Evolutionary conservation across 2,888 invertebrate species (phyloP).

Genomic region (Dichetophora obliterata): DNA sequence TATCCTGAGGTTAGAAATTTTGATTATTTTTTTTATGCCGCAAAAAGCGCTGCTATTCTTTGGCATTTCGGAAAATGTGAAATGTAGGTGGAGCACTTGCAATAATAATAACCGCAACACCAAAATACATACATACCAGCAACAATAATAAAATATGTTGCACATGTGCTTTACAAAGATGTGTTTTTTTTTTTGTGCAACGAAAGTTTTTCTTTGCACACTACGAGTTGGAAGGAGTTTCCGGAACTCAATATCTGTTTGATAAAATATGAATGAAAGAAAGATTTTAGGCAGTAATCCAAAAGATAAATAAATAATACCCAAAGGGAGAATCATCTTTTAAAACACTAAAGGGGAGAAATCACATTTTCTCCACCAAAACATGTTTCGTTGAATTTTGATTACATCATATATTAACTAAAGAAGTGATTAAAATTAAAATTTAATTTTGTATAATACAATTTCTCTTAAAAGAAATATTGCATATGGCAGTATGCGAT

Average conservation of each 20-base stretch:
- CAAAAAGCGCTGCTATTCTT: neutral
- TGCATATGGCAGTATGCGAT: too few species aligned
- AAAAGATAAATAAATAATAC: too few species aligned
- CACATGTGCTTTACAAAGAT: neutral
- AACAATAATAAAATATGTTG: neutral
- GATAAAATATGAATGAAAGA: neutral
- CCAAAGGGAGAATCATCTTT: too few species aligned
- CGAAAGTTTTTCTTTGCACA: neutral
- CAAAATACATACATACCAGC: neutral
- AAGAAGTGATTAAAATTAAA: too few species aligned
- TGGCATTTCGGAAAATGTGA: conserved; percentile 17
- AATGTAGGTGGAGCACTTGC: conserved; percentile 28
- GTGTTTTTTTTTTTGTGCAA: neutral
- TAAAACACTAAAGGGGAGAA: too few species aligned
- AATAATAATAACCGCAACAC: neutral
- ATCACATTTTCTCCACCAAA: too few species aligned
- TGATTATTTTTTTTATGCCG: neutral
- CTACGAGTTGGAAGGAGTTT: neutral
- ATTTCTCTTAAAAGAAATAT: too few species aligned
- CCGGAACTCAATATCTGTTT: conserved; percentile 3
- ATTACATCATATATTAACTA: too few species aligned
- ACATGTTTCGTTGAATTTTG: too few species aligned
- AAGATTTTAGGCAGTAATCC: too few species aligned
- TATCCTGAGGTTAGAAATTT: neutral
- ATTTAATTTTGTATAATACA: too few species aligned